A percentile compares a stretch with the other conserved stretches of the same genome.
Conservation (phyloP, 2,113 vertebrate genomes). For the Syngnathus scovelli region DNA sequence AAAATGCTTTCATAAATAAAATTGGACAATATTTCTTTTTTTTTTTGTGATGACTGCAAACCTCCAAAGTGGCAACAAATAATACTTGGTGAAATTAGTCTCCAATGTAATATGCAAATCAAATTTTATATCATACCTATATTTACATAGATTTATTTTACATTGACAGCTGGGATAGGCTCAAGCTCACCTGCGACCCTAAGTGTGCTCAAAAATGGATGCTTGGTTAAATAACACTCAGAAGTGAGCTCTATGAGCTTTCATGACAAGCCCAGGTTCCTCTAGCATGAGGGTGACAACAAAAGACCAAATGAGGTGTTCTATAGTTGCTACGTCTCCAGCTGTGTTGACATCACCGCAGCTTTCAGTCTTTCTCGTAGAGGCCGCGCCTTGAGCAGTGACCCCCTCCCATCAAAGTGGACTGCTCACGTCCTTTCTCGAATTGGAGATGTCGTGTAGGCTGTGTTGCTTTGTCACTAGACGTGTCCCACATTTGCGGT, state of each 20-base stretch:
- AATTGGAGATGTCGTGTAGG: slow-evolving; percentile 58
- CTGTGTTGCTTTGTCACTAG: slow-evolving; percentile 67
- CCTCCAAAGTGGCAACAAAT: neutral
- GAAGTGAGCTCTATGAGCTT: neutral
- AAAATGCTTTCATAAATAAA: neutral
- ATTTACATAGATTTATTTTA: no score
- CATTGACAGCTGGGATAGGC: no score
- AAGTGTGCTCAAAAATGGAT: neutral
- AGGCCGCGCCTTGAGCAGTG: slow-evolving; percentile 37
- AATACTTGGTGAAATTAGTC: no score
- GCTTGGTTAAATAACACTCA: neutral
- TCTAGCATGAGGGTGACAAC: neutral
- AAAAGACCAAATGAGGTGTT: slow-evolving; percentile 18
- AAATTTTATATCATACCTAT: no score
- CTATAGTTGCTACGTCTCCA: slow-evolving; percentile 37
- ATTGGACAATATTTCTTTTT: neutral
- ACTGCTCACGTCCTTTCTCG: slow-evolving; percentile 66
- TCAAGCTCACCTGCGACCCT: neutral
- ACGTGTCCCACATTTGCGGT: slow-evolving; percentile 73
- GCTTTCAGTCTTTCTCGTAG: slow-evolving; percentile 44
- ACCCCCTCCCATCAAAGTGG: slow-evolving; percentile 63
- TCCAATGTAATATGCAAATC: no score
- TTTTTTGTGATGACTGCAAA: neutral
- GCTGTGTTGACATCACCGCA: slow-evolving; percentile 49
- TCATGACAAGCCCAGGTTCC: neutral